phyloP scores from a whole-genome alignment of 2,113 vertebrate species.

The Albula glossodonta region DNA sequence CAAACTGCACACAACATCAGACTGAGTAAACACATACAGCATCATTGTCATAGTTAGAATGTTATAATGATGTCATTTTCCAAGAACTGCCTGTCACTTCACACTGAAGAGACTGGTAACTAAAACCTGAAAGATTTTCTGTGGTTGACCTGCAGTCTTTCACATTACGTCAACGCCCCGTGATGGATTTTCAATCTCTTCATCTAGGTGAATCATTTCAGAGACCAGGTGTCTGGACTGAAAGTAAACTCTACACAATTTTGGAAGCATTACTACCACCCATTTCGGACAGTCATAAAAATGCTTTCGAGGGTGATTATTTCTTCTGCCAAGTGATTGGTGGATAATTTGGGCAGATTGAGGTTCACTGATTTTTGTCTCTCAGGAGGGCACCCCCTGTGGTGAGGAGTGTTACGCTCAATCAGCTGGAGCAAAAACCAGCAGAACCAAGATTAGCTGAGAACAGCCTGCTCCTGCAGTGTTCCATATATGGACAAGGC shows the following conservation, averaged over 20 bases:
- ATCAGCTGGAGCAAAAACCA: not conserved
- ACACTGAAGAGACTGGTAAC: not conserved
- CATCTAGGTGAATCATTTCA: not conserved
- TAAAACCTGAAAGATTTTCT: not conserved
- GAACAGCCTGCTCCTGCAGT: not conserved
- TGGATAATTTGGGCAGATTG: not conserved
- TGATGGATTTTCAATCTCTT: not conserved
- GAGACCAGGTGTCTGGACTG: not conserved
- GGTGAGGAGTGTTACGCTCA: not conserved
- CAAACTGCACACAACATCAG: not conserved
- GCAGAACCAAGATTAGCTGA: not conserved
- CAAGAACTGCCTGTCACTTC: not conserved
- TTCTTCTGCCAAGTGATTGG: not conserved
- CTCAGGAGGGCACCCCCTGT: not conserved
- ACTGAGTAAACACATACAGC: not conserved
- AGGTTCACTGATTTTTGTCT: not conserved
- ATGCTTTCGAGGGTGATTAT: not conserved
- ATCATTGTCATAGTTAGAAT: not conserved
- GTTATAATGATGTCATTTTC: not conserved
- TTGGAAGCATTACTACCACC: not conserved
- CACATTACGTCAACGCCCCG: not conserved
- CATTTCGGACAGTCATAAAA: not conserved
- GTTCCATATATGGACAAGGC: not conserved
- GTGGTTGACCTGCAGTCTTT: not conserved
- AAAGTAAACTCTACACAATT: not conserved